Evolutionary conservation across 92 coral and sea anemone genomes (phyloP).

Genomic region (Zoanthus sansibaricus): DNA sequence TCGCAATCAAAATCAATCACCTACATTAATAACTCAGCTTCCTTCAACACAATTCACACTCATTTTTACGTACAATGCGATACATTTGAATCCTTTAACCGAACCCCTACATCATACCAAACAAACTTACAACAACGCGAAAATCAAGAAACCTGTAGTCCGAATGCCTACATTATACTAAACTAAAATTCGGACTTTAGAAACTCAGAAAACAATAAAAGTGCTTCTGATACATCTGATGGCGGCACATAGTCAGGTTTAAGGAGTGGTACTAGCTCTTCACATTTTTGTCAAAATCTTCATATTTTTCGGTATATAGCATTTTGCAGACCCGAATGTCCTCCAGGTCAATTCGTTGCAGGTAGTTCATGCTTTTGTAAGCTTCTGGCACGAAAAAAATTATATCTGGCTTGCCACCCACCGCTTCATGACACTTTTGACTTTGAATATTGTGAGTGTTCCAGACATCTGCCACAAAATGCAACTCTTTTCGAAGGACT

Average conservation of each 20-base stretch:
- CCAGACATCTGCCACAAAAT: conserved; percentile 71
- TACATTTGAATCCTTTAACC: too few species aligned
- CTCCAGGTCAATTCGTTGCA: conserved; percentile 48
- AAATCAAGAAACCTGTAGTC: too few species aligned
- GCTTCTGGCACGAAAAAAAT: conserved; percentile 60
- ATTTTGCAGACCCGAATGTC: conserved; percentile 53
- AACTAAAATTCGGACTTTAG: too few species aligned
- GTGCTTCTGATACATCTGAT: conserved; percentile 23
- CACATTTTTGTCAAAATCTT: conserved; percentile 14
- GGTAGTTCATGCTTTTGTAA: conserved; percentile 41
- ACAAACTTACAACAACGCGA: too few species aligned
- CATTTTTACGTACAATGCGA: too few species aligned
- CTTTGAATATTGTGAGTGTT: conserved; percentile 64
- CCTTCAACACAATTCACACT: too few species aligned
- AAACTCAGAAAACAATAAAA: not conserved
- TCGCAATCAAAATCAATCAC: too few species aligned
- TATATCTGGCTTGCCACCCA: conserved; percentile 68
- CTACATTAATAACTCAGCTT: too few species aligned
- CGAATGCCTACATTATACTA: too few species aligned
- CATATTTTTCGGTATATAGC: conserved; percentile 51
- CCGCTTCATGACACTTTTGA: conserved; percentile 54
- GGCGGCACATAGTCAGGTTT: conserved; percentile 53
- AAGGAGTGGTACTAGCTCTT: conserved; percentile 54
- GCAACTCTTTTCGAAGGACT: conserved; percentile 43
- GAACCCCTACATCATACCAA: too few species aligned